Evolutionary conservation across 2,888 invertebrate genomes (phyloP), one percentile per base, ranked within the genome.

Genomic region (Sphecodes monilicornis): DNA sequence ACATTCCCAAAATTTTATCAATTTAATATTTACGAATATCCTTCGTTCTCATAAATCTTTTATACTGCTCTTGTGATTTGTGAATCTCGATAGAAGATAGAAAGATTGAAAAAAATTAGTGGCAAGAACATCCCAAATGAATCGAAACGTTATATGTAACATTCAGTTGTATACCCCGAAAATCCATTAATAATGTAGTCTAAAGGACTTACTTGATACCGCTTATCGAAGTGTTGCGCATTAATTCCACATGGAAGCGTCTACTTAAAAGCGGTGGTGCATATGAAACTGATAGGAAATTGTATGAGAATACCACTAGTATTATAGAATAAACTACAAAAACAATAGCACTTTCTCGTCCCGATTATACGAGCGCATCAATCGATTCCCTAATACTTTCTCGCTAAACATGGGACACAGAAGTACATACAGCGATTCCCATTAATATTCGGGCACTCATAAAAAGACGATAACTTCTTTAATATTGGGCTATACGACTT

Each of bases 171-270:
- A 22, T 11, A 32, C 36, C 10, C 10, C 10, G 22, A 39, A 66
- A 66, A 39, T 66, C 66, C 66, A 66, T 66, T 66, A 66, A 32
- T 64, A 64, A 66, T 39, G 36, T 3, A 64, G 64, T 36, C 66
- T 18, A 36, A 46, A 26, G 75, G 36, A 64, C 74, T 46, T 60
- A 64, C 18, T 22, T 26, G 43, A 26, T 36, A 46, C 46, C 74
- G 29, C 64, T 78, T 46, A 74, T 78, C 75, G 75, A 74, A 43
- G 26, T 26, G 60, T 43, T 64, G 74, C 46, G 60, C 46, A 74
- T 32, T 3, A 57, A 16, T n/a, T 60, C 41, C 41, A 1, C 13
- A 11, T 39, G 66, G 36, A 10, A 1, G 22, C 66, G 32, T 36
- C 66, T 64, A 64, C 32, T 66, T 66, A 66, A 11, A 36, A 36